phyloP scores from a whole-genome alignment of 1,140 invertebrate species.

The Steinernema feltiae region DNA sequence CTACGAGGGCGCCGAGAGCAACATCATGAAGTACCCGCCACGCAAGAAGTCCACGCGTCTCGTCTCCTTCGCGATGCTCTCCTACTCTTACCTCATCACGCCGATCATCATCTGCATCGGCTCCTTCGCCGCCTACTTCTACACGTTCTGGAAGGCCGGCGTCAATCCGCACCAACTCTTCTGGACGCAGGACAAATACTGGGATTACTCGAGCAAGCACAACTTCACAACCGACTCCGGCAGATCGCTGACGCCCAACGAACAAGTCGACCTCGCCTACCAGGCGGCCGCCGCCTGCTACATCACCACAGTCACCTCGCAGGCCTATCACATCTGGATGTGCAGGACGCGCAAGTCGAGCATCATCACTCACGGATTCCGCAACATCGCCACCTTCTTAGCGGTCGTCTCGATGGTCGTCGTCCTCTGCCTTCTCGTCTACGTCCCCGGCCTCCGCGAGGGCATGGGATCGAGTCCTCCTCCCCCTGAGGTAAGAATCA shows the following conservation, averaged over 20 bases:
- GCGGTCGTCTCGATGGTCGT: slow-evolving; percentile 50
- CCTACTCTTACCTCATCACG: slow-evolving; percentile 34
- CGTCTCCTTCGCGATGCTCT: slow-evolving; percentile 30
- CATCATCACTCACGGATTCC: slow-evolving; percentile 30
- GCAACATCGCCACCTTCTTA: slow-evolving; percentile 41
- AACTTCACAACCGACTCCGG: slow-evolving; percentile 24
- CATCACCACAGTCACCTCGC: slow-evolving; percentile 28
- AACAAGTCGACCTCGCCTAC: slow-evolving; percentile 28
- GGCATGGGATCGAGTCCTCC: neutral
- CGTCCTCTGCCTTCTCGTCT: neutral
- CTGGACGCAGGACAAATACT: slow-evolving; percentile 21
- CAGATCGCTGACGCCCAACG: slow-evolving; percentile 10
- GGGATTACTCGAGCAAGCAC: slow-evolving; percentile 21
- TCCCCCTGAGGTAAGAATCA: neutral
- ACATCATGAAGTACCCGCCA: slow-evolving; percentile 52
- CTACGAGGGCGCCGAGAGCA: slow-evolving; percentile 52
- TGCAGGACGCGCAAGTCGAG: slow-evolving; percentile 29
- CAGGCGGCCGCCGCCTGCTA: slow-evolving; percentile 31
- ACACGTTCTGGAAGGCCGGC: slow-evolving; percentile 28
- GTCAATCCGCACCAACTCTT: slow-evolving; percentile 22
- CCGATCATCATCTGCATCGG: slow-evolving; percentile 24
- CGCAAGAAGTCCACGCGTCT: slow-evolving; percentile 27
- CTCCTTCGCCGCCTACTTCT: slow-evolving; percentile 28
- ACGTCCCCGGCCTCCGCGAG: neutral
- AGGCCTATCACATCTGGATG: slow-evolving; percentile 37